phyloP scores from a whole-genome alignment of 2,113 vertebrate genomes.

The Semicossyphus pulcher region DNA sequence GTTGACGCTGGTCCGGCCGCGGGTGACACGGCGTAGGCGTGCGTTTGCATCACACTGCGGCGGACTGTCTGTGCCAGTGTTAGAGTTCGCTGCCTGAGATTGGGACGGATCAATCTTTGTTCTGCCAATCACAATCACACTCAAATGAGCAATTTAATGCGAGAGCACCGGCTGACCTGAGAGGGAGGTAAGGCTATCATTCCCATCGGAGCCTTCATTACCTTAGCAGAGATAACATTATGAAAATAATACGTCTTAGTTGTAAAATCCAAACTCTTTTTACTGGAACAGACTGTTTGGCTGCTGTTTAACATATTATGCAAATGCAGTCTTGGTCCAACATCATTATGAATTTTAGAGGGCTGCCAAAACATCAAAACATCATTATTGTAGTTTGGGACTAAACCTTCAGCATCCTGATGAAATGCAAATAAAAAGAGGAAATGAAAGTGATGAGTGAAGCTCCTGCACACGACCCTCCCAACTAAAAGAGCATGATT shows the following conservation, averaged over 20 bases:
- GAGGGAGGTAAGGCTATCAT: constrained; percentile 13
- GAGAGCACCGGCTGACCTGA: constrained; percentile 6
- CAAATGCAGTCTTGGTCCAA: neutral
- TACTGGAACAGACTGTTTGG: neutral
- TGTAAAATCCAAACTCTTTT: constrained; percentile 7
- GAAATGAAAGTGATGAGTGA: neutral
- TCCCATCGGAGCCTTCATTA: constrained; percentile 3
- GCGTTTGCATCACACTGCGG: constrained; percentile 68
- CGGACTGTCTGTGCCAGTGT: constrained; percentile 26
- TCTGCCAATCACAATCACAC: constrained; percentile 63
- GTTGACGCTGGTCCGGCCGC: constrained; percentile 63
- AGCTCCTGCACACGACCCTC: no score
- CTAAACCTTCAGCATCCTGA: neutral
- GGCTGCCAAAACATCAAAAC: neutral
- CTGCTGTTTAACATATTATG: neutral
- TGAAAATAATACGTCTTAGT: constrained; percentile 40
- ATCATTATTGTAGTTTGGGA: neutral
- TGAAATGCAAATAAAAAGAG: neutral
- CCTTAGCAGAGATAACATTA: neutral
- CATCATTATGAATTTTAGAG: neutral
- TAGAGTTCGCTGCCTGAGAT: constrained; percentile 63
- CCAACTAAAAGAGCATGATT: no score
- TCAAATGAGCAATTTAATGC: constrained; percentile 48
- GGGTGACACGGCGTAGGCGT: constrained; percentile 43
- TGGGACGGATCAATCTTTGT: constrained; percentile 57